Evolutionary conservation across 2,888 invertebrate genomes (phyloP).

Genomic region (Scaptomyza caliginosa): DNA sequence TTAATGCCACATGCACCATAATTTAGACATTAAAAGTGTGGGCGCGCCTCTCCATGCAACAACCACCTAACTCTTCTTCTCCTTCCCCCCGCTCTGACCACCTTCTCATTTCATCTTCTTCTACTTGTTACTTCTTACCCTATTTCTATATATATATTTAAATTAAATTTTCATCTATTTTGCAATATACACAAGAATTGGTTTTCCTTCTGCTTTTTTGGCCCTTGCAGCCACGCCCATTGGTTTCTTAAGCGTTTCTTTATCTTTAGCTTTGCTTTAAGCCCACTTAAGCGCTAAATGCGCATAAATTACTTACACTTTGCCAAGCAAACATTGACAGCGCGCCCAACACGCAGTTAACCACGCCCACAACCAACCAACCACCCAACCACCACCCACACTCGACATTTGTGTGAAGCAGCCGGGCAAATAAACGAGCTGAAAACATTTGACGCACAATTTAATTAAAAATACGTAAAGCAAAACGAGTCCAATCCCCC

Average conservation of each 20-base stretch:
- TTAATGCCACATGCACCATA: conserved; percentile 48
- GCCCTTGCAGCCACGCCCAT: conserved; percentile 21
- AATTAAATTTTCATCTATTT: conserved; percentile 8
- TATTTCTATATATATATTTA: conserved; percentile 3
- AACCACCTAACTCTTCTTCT: conserved; percentile 13
- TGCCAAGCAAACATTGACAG: conserved; percentile 75
- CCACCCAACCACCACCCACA: conserved; percentile 5
- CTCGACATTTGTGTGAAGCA: background rate
- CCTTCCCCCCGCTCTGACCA: background rate
- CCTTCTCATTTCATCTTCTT: background rate
- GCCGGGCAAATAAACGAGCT: conserved; percentile 62
- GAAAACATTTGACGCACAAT: conserved; percentile 76
- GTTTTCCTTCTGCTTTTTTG: too few species aligned
- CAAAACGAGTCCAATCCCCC: background rate
- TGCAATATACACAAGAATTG: too few species aligned
- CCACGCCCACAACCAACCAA: conserved; percentile 3
- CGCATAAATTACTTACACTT: conserved; percentile 79
- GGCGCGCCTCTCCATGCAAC: background rate
- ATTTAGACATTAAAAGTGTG: conserved; percentile 69
- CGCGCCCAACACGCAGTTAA: conserved; percentile 43
- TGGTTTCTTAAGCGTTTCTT: conserved; percentile 62
- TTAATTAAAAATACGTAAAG: conserved; percentile 68
- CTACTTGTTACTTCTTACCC: background rate
- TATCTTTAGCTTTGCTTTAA: conserved; percentile 65
- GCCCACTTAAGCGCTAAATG: conserved; percentile 78